Base-by-base conservation (phyloP, 2,113 vertebrate species). In the Bombycilla garrulus region DNA sequence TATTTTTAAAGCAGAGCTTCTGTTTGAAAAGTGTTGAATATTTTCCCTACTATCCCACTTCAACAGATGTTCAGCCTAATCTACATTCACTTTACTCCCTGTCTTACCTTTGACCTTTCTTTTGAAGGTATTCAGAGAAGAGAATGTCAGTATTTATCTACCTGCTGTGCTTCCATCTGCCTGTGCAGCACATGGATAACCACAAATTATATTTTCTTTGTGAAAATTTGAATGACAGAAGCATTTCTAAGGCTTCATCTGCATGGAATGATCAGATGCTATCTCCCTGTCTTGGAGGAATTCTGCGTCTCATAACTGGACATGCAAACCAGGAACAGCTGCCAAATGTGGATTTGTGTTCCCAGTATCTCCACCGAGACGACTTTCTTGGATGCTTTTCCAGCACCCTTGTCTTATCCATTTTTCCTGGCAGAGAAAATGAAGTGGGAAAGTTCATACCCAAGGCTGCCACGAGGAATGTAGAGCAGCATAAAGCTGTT, bases 131-230 rank as follows among this genome's bases (percentile, higher is more conserved):
- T 98, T 98, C 96, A 93, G 96, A 79, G 95, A 97, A 97, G 97
- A 97, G 97, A 98, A 97, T 95, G 96, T 97, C 96, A 97, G 93
- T 97, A 93, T 98, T 98, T 98, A 98, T 98, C 97, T 98, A 97
- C 98, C 98, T 98, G 98, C 98, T 98, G 98, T 97, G 98, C 90
- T 86, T 96, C 98, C 98, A 98, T 98, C 98, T 98, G 98, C 91
- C 95, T 97, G 81, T 86, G 93, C 82, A 95, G 96, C 33, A 53
- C 95, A 96, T 56, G 79, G 91, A 96, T 97, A 97, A 93, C 86
- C 93, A 97, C 97, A 97, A 97, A 98, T 98, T 97, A 93, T 88
- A 97, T 97, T 98, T 98, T 86, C 97, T 98, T 97, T 98, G 96
- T 98, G 93, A 94, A 97, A 97, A 90, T 97, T 97, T 98, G 98